Conservation (phyloP, 2,113 vertebrate genomes). For the Acrocephalus arundinaceus region DNA sequence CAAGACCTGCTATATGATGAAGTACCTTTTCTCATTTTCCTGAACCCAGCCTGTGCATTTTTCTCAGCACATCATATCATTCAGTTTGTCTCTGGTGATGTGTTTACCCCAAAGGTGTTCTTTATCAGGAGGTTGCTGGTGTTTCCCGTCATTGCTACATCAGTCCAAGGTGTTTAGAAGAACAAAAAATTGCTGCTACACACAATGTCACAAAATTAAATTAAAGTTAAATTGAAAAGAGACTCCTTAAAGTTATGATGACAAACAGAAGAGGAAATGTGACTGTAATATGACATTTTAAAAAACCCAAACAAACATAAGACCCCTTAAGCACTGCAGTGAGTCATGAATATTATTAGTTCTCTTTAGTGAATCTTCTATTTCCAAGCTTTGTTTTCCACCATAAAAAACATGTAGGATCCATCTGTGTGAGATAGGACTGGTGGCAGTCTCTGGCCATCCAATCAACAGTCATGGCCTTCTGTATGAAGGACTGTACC, state of each 20-base stretch:
- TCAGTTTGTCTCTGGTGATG: background rate
- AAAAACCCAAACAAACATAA: background rate
- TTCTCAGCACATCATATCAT: background rate
- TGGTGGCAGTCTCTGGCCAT: background rate
- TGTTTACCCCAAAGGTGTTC: background rate
- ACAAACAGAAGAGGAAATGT: background rate
- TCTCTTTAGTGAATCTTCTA: background rate
- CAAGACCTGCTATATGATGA: background rate
- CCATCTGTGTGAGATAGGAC: background rate
- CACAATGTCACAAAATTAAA: background rate
- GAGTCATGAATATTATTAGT: background rate
- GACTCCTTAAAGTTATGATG: background rate
- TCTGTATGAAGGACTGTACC: background rate
- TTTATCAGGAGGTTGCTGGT: background rate
- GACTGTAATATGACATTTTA: background rate
- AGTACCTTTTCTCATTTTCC: background rate
- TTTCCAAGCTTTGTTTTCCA: background rate
- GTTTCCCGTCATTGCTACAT: background rate
- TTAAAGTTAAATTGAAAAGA: background rate
- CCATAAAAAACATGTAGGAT: background rate
- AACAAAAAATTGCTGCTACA: background rate
- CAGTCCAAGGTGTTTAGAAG: background rate
- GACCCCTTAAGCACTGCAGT: background rate
- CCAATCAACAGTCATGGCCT: background rate
- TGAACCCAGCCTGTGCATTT: background rate